Percentiles rank a stretch among this genome's conserved stretches.
phyloP scores from a whole-genome alignment of 2,888 invertebrate species.

The Yponomeuta sedellus region DNA sequence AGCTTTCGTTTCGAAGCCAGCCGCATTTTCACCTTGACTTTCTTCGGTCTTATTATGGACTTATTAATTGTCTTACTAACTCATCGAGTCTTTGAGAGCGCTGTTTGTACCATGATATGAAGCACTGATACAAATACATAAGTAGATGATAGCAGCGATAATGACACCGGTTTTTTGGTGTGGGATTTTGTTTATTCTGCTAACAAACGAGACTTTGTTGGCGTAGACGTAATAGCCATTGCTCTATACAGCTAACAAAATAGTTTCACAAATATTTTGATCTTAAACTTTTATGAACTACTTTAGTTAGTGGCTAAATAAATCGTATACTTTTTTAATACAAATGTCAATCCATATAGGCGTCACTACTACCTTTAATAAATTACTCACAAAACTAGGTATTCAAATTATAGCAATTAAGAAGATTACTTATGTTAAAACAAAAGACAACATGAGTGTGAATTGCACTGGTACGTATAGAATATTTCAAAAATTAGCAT shows the following conservation, averaged over 20 bases:
- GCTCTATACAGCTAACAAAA: not conserved
- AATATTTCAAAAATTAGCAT: conserved; percentile 52
- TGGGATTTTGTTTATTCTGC: not conserved
- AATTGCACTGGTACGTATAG: conserved; percentile 48
- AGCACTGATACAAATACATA: not conserved
- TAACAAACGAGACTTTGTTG: not conserved
- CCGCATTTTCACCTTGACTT: conserved; percentile 44
- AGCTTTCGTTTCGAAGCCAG: conserved; percentile 62
- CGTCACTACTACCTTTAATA: not conserved
- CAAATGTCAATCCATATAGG: not conserved
- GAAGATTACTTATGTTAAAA: not conserved
- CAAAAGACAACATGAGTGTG: conserved; percentile 61
- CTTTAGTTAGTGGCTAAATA: too few species aligned
- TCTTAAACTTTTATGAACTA: too few species aligned
- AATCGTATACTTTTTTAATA: too few species aligned
- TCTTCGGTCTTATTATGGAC: conserved; percentile 2
- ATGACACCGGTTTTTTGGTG: not conserved
- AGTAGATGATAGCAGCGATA: not conserved
- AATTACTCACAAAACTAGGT: not conserved
- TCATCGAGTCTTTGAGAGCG: not conserved
- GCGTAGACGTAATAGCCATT: not conserved
- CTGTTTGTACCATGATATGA: not conserved
- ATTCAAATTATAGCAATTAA: not conserved
- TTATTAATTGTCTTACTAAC: not conserved
- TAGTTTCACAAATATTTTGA: not conserved